Evolutionary conservation across 1,140 invertebrate genomes (phyloP).

Genomic region (Hyles euphorbiae): DNA sequence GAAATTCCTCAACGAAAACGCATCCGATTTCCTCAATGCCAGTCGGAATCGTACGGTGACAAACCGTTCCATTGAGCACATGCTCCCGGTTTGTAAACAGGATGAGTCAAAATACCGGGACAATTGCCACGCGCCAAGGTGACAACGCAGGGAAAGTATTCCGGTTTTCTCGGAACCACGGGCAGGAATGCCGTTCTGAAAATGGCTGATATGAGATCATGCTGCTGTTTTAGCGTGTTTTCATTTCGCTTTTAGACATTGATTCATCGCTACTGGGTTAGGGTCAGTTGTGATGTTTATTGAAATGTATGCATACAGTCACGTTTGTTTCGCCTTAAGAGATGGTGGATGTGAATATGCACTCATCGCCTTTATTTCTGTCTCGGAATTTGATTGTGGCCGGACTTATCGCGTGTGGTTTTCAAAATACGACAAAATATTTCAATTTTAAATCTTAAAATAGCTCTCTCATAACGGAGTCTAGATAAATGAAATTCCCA

Average conservation of each 20-base stretch:
- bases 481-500: too few species aligned
- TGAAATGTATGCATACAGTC: background rate
- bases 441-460: too few species aligned
- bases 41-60: background rate
- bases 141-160: constrained; percentile 32
- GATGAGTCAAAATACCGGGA: constrained; percentile 35
- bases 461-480: too few species aligned
- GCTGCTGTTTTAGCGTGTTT: background rate
- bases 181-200: constrained; percentile 35
- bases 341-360: too few species aligned
- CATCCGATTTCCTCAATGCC: too few species aligned
- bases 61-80: background rate
- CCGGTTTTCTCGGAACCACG: constrained; percentile 46
- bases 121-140: constrained; percentile 37
- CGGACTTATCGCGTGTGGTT: too few species aligned
- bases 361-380: too few species aligned
- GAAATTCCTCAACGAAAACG: too few species aligned
- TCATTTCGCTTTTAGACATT: background rate
- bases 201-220: constrained; percentile 36
- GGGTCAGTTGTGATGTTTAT: constrained; percentile 1
- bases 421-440: too few species aligned
- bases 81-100: constrained; percentile 8
- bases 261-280: background rate
- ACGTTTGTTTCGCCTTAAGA: background rate
- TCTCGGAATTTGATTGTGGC: too few species aligned